Base-by-base conservation (phyloP, 2,113 vertebrate genomes). In the Sphaerodactylus townsendi region DNA sequence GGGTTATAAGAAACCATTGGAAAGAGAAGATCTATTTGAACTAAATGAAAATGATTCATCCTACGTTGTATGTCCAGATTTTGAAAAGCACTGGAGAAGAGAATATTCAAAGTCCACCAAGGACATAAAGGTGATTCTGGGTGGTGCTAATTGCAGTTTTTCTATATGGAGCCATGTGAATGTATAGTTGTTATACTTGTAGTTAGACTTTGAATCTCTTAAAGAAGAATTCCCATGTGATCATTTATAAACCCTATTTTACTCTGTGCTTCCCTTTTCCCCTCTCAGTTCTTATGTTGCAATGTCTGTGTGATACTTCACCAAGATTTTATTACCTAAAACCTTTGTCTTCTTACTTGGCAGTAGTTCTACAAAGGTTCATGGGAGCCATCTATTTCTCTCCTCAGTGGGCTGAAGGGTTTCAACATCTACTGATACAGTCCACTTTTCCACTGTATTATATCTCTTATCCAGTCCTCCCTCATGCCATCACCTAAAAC, bases 51-150 rank as follows among this genome's bases (percentile, higher is more conserved):
- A n/a, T 53, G 93, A 94, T 86, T 95, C 93, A n/a, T 84, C 87
- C 0, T 93, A 91, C 35, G 77, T 1, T 0, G 65, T 95, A 39
- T 93, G 87, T 85, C 92, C 93, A n/a, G 77, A 79, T 66, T 95
- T 95, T 88, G 92, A 95, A 92, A 95, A 95, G 59, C 90, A 95
- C 4, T 94, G 92, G 93, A 94, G 86, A 15, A 94, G 92, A 75
- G 91, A 93, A 89, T 23, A 88, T 33, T 86, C 87, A 66, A 88
- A 64, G 2, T 79, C 79, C 87, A 37, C 83, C 33, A 77, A 84
- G 30, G 85, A 65, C 19, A 75, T 88, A 77, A 89, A 14, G 48
- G 81, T 86, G 81, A 14, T 77, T 86, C 35, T 90, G 76, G 88
- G 39, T 69, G 33, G 15, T 44, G 35, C 50, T 69, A 83, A 25